phyloP scores from a whole-genome alignment of 2,797 vertebrate genomes.

The Gymnopithys bicolor region DNA sequence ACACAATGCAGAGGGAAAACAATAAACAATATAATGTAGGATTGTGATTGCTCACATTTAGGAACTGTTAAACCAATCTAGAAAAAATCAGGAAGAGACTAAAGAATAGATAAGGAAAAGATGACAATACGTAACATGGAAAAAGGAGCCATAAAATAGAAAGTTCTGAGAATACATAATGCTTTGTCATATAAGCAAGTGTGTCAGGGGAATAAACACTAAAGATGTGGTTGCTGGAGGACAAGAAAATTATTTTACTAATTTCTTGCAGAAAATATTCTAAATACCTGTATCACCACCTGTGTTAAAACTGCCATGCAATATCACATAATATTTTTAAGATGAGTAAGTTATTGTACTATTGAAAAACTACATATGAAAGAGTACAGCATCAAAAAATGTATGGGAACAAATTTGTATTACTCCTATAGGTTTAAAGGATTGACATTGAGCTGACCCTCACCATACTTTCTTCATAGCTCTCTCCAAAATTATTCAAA shows the following conservation, averaged over 20 bases:
- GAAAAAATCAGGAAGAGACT: background rate
- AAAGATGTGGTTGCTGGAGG: background rate
- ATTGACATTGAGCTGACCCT: background rate
- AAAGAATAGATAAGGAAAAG: fast-evolving
- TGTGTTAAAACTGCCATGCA: background rate
- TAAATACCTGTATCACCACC: fast-evolving
- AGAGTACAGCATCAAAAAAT: background rate
- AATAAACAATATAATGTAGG: background rate
- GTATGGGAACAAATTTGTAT: background rate
- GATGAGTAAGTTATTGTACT: background rate
- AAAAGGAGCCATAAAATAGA: background rate
- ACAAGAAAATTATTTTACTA: background rate
- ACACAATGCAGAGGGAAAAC: background rate
- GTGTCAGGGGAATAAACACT: background rate
- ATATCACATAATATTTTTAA: background rate
- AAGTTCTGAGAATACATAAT: background rate
- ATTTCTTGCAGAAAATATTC: background rate
- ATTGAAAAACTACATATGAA: background rate
- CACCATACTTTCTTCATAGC: background rate
- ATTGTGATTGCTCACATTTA: background rate
- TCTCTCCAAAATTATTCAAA: background rate
- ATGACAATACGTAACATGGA: background rate
- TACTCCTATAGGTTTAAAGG: background rate
- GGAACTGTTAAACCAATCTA: background rate
- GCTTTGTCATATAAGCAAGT: background rate